Percentiles rank a stretch among this genome's conserved stretches.
Conservation (phyloP, 2,113 vertebrate species). For the Odocoileus hemionus region DNA sequence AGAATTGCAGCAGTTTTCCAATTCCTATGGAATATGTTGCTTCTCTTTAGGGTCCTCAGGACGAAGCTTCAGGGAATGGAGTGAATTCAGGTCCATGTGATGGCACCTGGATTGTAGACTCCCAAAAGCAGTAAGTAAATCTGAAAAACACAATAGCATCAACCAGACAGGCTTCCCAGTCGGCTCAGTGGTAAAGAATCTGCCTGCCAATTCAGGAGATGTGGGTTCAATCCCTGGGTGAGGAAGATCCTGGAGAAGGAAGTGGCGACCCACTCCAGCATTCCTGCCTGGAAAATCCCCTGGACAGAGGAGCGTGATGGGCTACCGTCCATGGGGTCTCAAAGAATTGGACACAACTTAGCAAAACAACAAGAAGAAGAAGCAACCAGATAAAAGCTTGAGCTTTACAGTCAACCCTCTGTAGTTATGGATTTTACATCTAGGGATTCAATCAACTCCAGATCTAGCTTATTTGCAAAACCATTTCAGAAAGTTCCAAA, state of each 20-base stretch:
- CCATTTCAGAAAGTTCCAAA: not conserved
- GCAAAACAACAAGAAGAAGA: fast-evolving
- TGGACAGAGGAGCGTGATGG: not conserved
- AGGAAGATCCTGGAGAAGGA: not conserved
- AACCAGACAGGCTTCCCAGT: not conserved
- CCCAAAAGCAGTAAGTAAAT: not conserved
- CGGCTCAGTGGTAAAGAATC: not conserved
- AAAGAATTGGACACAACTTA: not conserved
- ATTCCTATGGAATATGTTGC: not conserved
- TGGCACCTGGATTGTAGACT: fast-evolving
- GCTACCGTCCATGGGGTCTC: not conserved
- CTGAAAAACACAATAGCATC: not conserved
- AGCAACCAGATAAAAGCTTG: not conserved
- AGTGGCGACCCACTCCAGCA: not conserved
- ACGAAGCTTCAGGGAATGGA: not conserved
- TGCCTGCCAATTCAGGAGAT: not conserved
- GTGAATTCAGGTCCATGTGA: not conserved
- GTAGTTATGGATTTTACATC: not conserved
- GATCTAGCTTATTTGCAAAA: not conserved
- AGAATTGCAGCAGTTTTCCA: too few relatives aligned
- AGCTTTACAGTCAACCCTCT: not conserved
- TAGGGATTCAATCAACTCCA: not conserved
- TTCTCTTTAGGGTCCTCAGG: not conserved
- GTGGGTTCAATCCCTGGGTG: not conserved
- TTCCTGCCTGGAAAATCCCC: not conserved